A percentile compares a stretch with the other conserved stretches of the same genome.
These are phyloP conservation scores for Panthera leo DNA, from an alignment of 2,113 vertebrate species.

Conservation along the genomic window DNA sequence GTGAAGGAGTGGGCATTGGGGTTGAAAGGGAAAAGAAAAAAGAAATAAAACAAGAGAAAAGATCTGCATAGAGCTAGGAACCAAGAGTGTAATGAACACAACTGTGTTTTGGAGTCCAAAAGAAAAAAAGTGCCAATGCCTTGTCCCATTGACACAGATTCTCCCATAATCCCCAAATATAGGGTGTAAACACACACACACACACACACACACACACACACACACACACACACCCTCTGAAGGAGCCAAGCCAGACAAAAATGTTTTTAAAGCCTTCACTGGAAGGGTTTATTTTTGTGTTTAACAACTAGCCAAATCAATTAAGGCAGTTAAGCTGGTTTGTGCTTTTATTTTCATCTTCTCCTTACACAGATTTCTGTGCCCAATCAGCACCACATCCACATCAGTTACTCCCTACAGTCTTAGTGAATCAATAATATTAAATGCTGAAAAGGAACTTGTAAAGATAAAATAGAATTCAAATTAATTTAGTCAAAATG, in stretches of 20 bases:
- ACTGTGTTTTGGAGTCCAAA: neutral
- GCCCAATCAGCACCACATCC: neutral
- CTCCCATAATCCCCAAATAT: neutral
- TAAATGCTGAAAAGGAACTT: slow-evolving; percentile 9
- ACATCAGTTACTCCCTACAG: neutral
- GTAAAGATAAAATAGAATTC: slow-evolving; percentile 31
- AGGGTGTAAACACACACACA: neutral
- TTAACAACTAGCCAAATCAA: neutral
- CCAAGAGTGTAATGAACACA: neutral
- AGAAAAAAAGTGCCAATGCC: neutral
- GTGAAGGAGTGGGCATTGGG: neutral
- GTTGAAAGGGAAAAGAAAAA: neutral
- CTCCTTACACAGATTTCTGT: neutral
- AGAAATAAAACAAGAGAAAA: neutral
- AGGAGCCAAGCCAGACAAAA: neutral
- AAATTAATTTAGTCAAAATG: slow-evolving; percentile 54
- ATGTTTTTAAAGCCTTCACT: neutral
- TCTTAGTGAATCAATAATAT: slow-evolving; percentile 21
- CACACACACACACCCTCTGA: too few relatives aligned
- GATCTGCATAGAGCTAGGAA: neutral
- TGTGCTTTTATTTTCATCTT: slow-evolving; percentile 11
- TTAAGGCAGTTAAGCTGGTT: neutral
- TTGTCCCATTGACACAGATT: neutral
- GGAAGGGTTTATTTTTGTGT: neutral
- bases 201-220: too few relatives aligned